Evolutionary conservation across 2,113 vertebrate species (phyloP).

Genomic region (Trichomycterus rosablanca): DNA sequence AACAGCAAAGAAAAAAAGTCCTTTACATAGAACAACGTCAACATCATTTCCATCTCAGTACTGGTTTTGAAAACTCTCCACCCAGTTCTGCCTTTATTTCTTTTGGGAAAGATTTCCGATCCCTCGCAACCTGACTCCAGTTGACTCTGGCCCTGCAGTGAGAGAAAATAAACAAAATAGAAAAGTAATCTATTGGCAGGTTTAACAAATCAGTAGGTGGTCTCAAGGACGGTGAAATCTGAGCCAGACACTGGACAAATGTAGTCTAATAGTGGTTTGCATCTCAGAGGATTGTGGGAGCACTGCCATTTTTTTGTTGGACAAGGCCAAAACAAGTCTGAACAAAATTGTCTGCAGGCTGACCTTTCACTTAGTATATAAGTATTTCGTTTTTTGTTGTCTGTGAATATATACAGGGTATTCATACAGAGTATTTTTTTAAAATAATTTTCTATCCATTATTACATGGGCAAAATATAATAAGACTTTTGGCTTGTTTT

Average conservation of each 20-base stretch:
- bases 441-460: no score
- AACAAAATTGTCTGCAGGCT: not conserved
- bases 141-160: conserved; percentile 16
- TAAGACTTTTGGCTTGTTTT: no score
- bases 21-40: conserved; percentile 18
- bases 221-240: conserved; percentile 35
- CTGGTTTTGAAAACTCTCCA: conserved; percentile 22
- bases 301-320: conserved; percentile 10
- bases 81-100: conserved; percentile 20
- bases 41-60: conserved; percentile 31
- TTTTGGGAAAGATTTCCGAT: conserved; percentile 31
- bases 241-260: conserved; percentile 34
- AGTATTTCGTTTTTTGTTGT: not conserved
- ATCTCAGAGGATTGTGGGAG: conserved; percentile 15
- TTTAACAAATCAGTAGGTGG: conserved; percentile 40
- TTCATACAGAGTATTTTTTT: no score
- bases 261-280: conserved; percentile 23
- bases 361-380: not conserved
- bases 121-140: conserved; percentile 33
- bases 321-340: conserved; percentile 9
- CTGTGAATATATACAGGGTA: not conserved
- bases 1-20: conserved; percentile 9
- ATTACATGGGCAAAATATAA: no score
- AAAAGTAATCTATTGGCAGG: conserved; percentile 42
- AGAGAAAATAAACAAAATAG: conserved; percentile 44